Conservation (phyloP, 2,888 invertebrate species). For the Brenthis ino region DNA sequence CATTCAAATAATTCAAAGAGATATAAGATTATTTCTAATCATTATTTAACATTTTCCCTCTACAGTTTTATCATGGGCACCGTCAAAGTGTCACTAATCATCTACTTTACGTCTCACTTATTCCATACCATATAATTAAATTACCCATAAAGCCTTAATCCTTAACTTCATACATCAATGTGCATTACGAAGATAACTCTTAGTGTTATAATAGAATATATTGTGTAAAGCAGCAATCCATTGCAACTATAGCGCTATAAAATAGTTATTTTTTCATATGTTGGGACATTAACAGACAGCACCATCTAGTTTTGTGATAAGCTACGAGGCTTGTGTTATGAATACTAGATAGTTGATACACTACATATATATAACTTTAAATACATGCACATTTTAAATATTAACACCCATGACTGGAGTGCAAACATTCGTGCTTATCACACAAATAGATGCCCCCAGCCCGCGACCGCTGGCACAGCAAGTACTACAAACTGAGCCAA, state of each 20-base stretch:
- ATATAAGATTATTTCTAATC: conserved; percentile 14
- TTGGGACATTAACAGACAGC: too few species aligned
- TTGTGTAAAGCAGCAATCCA: conserved; percentile 9
- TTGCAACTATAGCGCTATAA: background rate
- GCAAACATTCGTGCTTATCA: too few species aligned
- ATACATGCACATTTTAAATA: too few species aligned
- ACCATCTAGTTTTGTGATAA: too few species aligned
- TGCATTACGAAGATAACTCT: conserved; percentile 22
- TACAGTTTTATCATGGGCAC: conserved; percentile 20
- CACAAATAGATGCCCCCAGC: too few species aligned
- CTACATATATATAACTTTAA: too few species aligned
- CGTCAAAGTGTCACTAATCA: conserved; percentile 28
- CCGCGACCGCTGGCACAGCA: too few species aligned
- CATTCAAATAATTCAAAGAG: conserved; percentile 9
- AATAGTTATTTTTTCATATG: too few species aligned
- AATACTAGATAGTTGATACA: too few species aligned
- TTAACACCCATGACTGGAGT: too few species aligned
- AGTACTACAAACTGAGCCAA: background rate
- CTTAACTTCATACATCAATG: conserved; percentile 26
- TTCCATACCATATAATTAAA: conserved; percentile 26
- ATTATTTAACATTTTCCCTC: conserved; percentile 7
- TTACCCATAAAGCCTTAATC: conserved; percentile 30
- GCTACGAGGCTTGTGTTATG: too few species aligned
- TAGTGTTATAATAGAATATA: conserved; percentile 20
- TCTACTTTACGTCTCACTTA: conserved; percentile 25